Conservation (phyloP, 2,113 vertebrate genomes). For the Bos indicus region DNA sequence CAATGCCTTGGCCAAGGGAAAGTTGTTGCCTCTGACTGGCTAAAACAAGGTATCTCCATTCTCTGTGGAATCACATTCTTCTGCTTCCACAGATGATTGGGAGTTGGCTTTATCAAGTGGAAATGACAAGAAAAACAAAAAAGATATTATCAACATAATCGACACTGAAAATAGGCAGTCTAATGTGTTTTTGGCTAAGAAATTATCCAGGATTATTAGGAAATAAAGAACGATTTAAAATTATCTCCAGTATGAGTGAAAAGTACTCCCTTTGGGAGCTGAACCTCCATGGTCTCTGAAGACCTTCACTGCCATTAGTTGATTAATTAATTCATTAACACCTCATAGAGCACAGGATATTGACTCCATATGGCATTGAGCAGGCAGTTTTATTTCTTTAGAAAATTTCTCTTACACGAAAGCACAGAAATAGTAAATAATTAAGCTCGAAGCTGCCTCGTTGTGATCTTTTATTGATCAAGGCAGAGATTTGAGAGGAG, state of each 20-base stretch:
- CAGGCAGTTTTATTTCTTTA: conserved; percentile 73
- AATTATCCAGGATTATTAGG: conserved; percentile 38
- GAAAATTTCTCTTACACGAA: conserved; percentile 61
- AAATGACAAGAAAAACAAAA: conserved; percentile 30
- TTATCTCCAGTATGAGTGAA: conserved; percentile 59
- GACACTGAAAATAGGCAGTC: background rate
- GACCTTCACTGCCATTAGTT: conserved; percentile 80
- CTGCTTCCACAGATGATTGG: background rate
- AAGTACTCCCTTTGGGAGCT: conserved; percentile 74
- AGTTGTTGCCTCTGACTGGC: background rate
- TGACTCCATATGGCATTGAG: conserved; percentile 70
- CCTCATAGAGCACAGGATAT: conserved; percentile 75
- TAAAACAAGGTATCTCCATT: background rate
- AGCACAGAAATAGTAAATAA: conserved; percentile 76
- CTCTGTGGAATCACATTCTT: background rate
- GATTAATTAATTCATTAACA: conserved; percentile 88
- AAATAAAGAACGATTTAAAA: conserved; percentile 56
- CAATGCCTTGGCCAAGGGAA: background rate
- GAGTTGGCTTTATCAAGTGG: conserved; percentile 5
- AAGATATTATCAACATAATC: background rate
- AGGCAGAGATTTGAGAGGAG: conserved; percentile 53
- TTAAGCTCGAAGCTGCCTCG: conserved; percentile 75
- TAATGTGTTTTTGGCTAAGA: conserved; percentile 21
- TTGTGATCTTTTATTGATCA: conserved; percentile 77
- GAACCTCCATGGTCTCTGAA: conserved; percentile 69